phyloP scores from a whole-genome alignment of 92 coral and sea anemone species.

The Porites cylindrica region DNA sequence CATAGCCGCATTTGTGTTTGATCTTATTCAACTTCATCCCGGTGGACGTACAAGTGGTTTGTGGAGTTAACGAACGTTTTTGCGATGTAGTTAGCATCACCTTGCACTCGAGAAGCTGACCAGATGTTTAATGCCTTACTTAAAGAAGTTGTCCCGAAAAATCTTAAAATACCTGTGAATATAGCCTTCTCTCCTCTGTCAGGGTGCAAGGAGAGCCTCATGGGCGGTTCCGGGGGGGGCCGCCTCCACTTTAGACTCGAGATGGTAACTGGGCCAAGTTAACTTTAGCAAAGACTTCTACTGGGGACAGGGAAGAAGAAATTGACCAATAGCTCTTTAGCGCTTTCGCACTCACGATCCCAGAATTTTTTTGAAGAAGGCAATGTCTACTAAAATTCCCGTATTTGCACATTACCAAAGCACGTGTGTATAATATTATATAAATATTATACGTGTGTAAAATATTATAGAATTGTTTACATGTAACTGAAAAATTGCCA shows the following conservation, averaged over 20 bases:
- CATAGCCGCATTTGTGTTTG: conserved; percentile 75
- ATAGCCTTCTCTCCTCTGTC: not conserved
- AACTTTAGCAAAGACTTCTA: too few relatives aligned
- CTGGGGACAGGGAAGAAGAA: too few relatives aligned
- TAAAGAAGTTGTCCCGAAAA: not conserved
- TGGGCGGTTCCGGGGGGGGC: too few relatives aligned
- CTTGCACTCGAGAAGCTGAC: not conserved
- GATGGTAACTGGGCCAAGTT: too few relatives aligned
- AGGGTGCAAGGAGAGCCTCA: not conserved
- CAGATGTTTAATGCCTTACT: not conserved
- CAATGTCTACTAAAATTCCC: not conserved
- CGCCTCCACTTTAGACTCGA: too few relatives aligned
- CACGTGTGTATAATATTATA: not conserved
- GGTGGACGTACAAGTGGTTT: conserved; percentile 57
- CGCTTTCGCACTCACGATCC: too few relatives aligned
- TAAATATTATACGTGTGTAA: not conserved
- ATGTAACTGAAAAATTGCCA: not conserved
- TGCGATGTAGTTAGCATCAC: conserved; percentile 27
- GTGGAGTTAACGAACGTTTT: conserved; percentile 53
- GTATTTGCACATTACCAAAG: not conserved
- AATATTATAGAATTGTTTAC: not conserved
- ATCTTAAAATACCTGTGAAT: not conserved
- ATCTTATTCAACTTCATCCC: conserved; percentile 78
- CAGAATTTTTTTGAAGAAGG: not conserved
- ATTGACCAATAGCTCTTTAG: too few relatives aligned